Percentiles rank a stretch among this genome's conserved stretches.
Evolutionary conservation across 2,888 invertebrate genomes (phyloP).

Genomic region (Eupithecia insigniata): DNA sequence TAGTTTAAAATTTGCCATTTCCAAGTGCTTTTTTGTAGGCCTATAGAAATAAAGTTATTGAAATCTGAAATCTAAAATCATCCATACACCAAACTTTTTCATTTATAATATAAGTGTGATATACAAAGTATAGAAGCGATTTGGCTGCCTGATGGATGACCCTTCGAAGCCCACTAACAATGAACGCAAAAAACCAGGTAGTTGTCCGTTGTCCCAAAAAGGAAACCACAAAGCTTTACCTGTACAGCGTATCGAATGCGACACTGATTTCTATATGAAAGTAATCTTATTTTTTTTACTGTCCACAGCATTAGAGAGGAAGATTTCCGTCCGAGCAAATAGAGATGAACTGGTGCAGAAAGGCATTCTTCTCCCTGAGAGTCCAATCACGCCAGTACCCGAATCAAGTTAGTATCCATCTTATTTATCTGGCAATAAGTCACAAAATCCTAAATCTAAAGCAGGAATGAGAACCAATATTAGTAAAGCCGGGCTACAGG

Average conservation of each 20-base stretch:
- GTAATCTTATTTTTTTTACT: conserved; percentile 14
- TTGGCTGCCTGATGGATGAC: conserved; percentile 11
- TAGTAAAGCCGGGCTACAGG: background rate
- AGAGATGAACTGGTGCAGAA: conserved; percentile 98
- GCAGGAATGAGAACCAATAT: background rate
- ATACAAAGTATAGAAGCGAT: conserved; percentile 10
- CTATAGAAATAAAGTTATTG: too few species aligned
- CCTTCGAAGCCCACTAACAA: conserved; percentile 16
- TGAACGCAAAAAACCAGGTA: conserved; percentile 34
- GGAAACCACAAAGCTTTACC: conserved; percentile 22
- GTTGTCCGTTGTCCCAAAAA: conserved; percentile 27
- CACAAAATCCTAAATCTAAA: background rate
- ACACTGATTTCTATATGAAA: conserved; percentile 4
- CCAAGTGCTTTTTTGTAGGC: too few species aligned
- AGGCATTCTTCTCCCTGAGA: conserved; percentile 96
- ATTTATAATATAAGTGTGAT: too few species aligned
- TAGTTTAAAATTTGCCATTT: too few species aligned
- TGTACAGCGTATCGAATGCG: conserved; percentile 21
- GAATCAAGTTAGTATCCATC: conserved; percentile 87
- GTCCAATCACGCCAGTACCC: conserved; percentile 92
- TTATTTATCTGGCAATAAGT: background rate
- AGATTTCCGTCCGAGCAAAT: conserved; percentile 99
- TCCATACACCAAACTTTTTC: too few species aligned
- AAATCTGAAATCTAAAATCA: too few species aligned
- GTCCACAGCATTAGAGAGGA: conserved; percentile 94